These are phyloP conservation scores for Spodoptera litura DNA, from an alignment of 1,140 invertebrate species.

Conservation along the genomic window DNA sequence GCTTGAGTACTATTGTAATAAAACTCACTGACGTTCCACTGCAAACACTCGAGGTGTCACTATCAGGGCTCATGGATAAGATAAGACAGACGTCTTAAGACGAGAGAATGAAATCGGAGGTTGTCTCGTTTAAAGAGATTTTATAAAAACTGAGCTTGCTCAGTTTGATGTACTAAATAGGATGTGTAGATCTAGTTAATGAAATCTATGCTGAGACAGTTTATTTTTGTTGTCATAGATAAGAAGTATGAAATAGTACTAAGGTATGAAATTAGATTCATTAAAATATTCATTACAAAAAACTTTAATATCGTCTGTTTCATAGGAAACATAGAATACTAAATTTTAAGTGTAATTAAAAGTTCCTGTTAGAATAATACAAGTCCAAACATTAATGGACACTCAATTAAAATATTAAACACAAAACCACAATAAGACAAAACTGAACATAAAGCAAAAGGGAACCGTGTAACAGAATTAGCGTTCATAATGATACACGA, in stretches of 20 bases:
- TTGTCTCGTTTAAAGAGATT: conserved; percentile 11
- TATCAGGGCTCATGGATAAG: neutral
- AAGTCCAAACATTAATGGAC: neutral
- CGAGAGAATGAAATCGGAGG: neutral
- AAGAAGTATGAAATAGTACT: no score
- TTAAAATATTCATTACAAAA: no score
- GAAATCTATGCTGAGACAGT: no score
- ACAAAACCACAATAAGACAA: neutral
- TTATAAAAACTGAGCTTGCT: neutral
- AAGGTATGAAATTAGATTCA: no score
- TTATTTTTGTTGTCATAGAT: no score
- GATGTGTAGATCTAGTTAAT: no score
- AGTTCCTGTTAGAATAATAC: neutral
- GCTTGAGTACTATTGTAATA: conserved; percentile 12
- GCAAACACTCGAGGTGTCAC: neutral
- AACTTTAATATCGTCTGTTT: no score
- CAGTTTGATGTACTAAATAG: neutral
- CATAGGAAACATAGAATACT: no score
- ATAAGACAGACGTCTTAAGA: conserved; percentile 12
- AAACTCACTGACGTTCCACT: conserved; percentile 18
- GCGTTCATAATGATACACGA: conserved; percentile 15
- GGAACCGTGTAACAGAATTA: conserved; percentile 4
- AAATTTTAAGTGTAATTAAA: no score
- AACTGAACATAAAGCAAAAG: conserved; percentile 2
- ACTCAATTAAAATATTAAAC: neutral